Evolutionary conservation across 2,113 vertebrate genomes (phyloP).

Genomic region (Chitala chitala): DNA sequence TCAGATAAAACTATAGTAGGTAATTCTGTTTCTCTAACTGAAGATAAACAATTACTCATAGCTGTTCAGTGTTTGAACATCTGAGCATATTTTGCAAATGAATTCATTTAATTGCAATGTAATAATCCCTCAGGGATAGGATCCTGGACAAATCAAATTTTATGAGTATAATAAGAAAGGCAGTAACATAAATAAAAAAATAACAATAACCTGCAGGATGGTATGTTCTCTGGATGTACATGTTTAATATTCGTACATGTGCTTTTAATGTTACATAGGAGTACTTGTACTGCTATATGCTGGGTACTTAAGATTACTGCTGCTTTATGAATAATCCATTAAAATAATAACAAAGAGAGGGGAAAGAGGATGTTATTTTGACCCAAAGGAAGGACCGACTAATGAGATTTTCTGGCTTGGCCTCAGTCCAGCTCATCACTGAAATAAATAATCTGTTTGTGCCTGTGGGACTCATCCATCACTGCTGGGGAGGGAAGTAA

Average conservation of each 20-base stretch:
- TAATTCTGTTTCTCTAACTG: too few relatives aligned
- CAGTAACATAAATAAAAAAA: too few relatives aligned
- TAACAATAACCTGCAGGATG: background rate
- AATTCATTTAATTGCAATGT: background rate
- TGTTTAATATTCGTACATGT: background rate
- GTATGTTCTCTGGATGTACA: background rate
- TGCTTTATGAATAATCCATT: constrained; percentile 18
- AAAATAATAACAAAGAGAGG: constrained; percentile 9
- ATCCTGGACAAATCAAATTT: background rate
- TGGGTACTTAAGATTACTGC: background rate
- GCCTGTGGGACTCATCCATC: constrained; percentile 5
- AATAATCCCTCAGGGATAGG: background rate
- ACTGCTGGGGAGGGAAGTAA: background rate
- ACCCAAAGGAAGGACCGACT: constrained; percentile 21
- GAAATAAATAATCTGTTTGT: constrained; percentile 19
- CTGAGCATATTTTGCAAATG: too few relatives aligned
- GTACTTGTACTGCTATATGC: background rate
- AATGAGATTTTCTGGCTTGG: constrained; percentile 27
- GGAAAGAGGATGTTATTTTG: constrained; percentile 8
- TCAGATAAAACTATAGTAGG: too few relatives aligned
- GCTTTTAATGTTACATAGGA: background rate
- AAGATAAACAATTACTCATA: too few relatives aligned
- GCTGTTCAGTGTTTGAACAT: too few relatives aligned
- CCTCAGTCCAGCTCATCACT: constrained; percentile 16
- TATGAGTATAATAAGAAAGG: background rate